These are phyloP conservation scores for Chaitophorus viminalis DNA, from an alignment of 2,888 invertebrate species.

Conservation along the genomic window DNA sequence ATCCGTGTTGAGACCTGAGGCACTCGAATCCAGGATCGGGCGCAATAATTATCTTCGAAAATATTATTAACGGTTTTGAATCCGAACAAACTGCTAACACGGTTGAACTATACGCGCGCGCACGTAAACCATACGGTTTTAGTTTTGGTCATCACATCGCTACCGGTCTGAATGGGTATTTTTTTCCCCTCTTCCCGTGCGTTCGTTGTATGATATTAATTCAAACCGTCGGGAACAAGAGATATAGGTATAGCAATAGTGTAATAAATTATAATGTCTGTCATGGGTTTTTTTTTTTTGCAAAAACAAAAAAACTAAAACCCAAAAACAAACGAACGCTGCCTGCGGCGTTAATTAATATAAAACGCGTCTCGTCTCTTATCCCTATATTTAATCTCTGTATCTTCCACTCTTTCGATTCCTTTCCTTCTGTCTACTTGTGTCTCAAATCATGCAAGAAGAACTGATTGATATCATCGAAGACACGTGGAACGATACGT, in stretches of 20 bases:
- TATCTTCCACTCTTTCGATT: not conserved
- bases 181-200: too few relatives aligned
- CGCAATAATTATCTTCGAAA: too few relatives aligned
- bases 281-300: conserved; percentile 1
- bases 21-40: too few relatives aligned
- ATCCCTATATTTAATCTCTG: not conserved
- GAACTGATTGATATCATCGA: not conserved
- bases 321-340: not conserved
- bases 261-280: not conserved
- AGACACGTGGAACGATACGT: not conserved
- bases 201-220: not conserved
- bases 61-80: too few relatives aligned
- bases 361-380: not conserved
- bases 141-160: too few relatives aligned
- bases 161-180: too few relatives aligned
- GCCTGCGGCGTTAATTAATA: conserved; percentile 12
- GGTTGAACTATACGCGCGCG: not conserved
- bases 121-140: not conserved
- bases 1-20: too few relatives aligned
- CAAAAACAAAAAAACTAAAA: not conserved
- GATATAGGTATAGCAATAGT: too few relatives aligned
- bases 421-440: not conserved
- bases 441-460: not conserved
- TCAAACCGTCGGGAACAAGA: not conserved
- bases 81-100: too few relatives aligned